These are phyloP conservation scores for Helleia helle DNA, from an alignment of 2,888 invertebrate genomes.

Conservation along the genomic window DNA sequence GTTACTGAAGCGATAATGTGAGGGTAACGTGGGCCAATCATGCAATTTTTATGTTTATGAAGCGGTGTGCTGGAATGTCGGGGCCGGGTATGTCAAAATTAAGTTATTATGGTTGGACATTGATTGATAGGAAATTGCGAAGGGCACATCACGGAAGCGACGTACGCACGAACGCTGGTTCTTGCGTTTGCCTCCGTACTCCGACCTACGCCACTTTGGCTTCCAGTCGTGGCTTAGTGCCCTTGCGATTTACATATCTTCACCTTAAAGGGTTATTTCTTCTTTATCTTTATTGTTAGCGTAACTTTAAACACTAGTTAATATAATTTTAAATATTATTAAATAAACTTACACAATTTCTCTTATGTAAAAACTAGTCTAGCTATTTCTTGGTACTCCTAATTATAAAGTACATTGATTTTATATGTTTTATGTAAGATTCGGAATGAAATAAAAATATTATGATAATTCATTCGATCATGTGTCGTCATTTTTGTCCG, in stretches of 20 bases:
- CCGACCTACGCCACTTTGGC: slow-evolving; percentile 10
- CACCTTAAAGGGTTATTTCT: slow-evolving; percentile 27
- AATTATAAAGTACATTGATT: too few species aligned
- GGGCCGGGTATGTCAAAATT: slow-evolving; percentile 52
- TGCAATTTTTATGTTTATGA: slow-evolving; percentile 51
- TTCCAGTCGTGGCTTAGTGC: slow-evolving; percentile 31
- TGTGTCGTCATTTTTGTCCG: background rate
- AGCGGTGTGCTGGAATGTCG: slow-evolving; percentile 36
- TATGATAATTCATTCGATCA: slow-evolving; percentile 1
- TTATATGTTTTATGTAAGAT: too few species aligned
- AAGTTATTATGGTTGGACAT: slow-evolving; percentile 62
- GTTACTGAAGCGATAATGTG: slow-evolving; percentile 42
- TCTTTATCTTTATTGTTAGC: too few species aligned
- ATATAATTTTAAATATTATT: too few species aligned
- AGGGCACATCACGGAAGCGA: slow-evolving; percentile 55
- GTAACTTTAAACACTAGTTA: too few species aligned
- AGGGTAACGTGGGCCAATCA: slow-evolving; percentile 34
- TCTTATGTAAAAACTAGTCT: too few species aligned
- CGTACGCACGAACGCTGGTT: slow-evolving; percentile 35
- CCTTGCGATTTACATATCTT: slow-evolving; percentile 34
- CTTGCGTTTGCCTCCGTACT: slow-evolving; percentile 9
- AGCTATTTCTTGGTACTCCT: too few species aligned
- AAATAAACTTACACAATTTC: too few species aligned
- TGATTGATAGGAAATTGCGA: slow-evolving; percentile 56
- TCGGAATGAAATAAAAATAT: background rate